A percentile compares a stretch with the other conserved stretches of the same genome.
Conservation (phyloP, 2,888 invertebrate genomes). For the Cephus nigrinus region DNA sequence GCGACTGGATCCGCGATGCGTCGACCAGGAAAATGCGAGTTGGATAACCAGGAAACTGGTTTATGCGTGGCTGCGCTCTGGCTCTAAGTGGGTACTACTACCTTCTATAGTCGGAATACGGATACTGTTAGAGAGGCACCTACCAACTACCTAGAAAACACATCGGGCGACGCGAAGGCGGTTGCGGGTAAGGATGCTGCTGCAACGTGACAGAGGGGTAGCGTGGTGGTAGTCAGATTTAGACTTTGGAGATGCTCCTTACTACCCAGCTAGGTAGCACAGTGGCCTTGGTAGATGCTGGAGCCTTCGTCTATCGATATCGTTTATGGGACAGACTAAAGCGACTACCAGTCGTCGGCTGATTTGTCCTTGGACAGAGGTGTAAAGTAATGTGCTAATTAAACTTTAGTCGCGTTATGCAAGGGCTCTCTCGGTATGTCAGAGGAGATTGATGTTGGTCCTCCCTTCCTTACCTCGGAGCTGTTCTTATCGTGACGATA, state of each 20-base stretch:
- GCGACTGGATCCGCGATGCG: conserved; percentile 44
- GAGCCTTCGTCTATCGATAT: not conserved
- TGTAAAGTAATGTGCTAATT: conserved; percentile 61
- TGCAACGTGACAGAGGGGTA: not conserved
- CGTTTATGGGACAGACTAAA: conserved; percentile 23
- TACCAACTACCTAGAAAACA: conserved; percentile 10
- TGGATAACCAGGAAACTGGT: conserved; percentile 63
- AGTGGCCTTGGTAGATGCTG: not conserved
- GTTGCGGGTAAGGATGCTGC: not conserved
- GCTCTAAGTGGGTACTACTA: conserved; percentile 36
- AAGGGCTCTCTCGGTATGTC: conserved; percentile 25
- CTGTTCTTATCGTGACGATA: conserved; percentile 52
- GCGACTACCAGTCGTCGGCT: conserved; percentile 11
- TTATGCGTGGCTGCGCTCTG: conserved; percentile 57
- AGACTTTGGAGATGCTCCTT: not conserved
- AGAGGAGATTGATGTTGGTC: conserved; percentile 19
- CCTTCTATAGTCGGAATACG: conserved; percentile 19
- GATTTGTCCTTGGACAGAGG: conserved; percentile 49
- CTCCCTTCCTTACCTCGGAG: conserved; percentile 25
- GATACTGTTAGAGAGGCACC: conserved; percentile 18
- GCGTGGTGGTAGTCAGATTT: not conserved
- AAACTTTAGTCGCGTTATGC: conserved; percentile 62
- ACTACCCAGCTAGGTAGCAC: not conserved
- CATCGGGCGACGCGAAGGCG: conserved; percentile 1
- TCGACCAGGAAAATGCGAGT: conserved; percentile 58